A percentile compares a stretch with the other conserved stretches of the same genome.
phyloP scores from a whole-genome alignment of 2,797 vertebrate genomes.

The Gymnocypris eckloni region DNA sequence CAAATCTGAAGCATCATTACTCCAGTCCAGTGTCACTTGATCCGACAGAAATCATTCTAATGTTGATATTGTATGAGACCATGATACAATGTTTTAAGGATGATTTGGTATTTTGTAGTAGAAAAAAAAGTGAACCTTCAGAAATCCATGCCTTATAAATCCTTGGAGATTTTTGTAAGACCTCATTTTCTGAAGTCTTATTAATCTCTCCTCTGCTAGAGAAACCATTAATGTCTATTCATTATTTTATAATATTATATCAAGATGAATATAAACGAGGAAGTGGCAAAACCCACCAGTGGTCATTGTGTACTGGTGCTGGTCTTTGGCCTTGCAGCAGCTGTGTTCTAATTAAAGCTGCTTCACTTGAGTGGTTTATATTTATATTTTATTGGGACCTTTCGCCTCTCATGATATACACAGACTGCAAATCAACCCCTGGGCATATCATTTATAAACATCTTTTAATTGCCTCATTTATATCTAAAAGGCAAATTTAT shows the following conservation, averaged over 20 bases:
- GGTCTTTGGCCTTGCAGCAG: conserved; percentile 40
- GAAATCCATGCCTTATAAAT: conserved; percentile 18
- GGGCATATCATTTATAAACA: conserved; percentile 33
- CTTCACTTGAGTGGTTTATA: conserved; percentile 47
- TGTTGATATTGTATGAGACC: background rate
- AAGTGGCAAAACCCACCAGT: conserved; percentile 5
- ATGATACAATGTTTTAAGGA: background rate
- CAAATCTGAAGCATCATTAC: background rate
- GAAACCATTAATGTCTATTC: conserved; percentile 1
- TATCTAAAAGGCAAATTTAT: conserved; percentile 24
- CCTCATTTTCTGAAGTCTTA: conserved; percentile 4
- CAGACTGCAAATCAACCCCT: conserved; percentile 35
- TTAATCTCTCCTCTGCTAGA: conserved; percentile 3
- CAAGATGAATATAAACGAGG: conserved; percentile 24
- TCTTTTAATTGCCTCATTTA: conserved; percentile 51
- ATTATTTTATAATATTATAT: conserved; percentile 36
- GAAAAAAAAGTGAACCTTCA: background rate
- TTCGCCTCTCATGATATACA: conserved; percentile 47
- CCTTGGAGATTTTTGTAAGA: background rate
- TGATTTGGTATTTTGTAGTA: background rate
- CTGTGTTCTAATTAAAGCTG: conserved; percentile 39
- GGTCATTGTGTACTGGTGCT: conserved; percentile 29
- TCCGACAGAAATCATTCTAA: background rate
- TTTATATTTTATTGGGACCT: conserved; percentile 46
- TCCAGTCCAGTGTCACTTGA: background rate